Evolutionary conservation across 2,797 vertebrate genomes (phyloP), one percentile per base, ranked within the genome.

Genomic region (Acrocephalus scirpaceus): DNA sequence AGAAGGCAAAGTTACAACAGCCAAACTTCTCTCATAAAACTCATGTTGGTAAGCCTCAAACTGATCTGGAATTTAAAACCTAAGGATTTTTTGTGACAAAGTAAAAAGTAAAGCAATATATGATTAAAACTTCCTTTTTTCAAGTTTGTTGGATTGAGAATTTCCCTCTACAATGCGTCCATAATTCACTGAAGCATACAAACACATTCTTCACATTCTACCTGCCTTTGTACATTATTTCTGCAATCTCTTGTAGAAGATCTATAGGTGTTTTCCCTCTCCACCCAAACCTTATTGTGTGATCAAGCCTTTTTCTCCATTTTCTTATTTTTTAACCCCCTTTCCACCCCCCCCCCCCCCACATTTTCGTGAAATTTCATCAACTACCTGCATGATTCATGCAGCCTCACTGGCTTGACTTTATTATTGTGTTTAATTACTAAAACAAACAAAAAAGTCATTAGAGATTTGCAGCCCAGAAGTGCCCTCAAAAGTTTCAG

Each of bases 311-410:
- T 34, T 71, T 58, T 17, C 51, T 64, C 30, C 2, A 26, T n/a
- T 38, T 76, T 13, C 2, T 42, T 26, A 22, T 34, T 18, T 30
- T 18, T 34, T 40, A 21, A 2, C 4, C 3, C 15, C 4, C 5
- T 32, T 23, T 42, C 40, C 40, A 42, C 40, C 11, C 40, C 40
- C 21, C 10, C 7, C 1, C 1, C 1, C 4, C 1, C 11, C 2
- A 13, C 5, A 30, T 17, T 70, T 78, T 81, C 32, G 47, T 13
- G 19, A 88, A 62, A 40, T 50, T 70, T 62, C 80, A 40, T 50
- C 48, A 70, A 26, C 45, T 72, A 50, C 29, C 42, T 50, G 25
- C 14, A 5, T 42, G 44, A 60, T 82, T 70, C 66, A 53, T 42
- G n/a, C n/a, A 91, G 38, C 36, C 38, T 86, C 36, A 19, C 17